These are phyloP conservation scores for Tarsius wallacei DNA, from an alignment of 2,797 vertebrate genomes.

Conservation along the genomic window DNA sequence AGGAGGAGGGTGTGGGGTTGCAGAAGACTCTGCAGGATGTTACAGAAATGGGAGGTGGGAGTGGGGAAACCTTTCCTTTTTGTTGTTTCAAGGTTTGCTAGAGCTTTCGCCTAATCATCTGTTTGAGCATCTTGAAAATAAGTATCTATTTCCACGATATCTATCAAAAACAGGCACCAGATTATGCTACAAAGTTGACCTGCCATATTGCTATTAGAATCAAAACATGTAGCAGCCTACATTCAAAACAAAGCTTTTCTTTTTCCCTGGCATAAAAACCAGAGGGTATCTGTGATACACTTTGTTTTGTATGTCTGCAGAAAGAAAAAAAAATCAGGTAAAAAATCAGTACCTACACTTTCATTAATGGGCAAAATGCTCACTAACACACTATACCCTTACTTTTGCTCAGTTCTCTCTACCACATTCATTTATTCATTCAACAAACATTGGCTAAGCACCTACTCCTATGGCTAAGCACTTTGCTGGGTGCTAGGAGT, in stretches of 20 bases:
- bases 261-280: conserved; percentile 88
- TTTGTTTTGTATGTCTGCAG: conserved; percentile 79
- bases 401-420: background rate
- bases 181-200: conserved; percentile 91
- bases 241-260: conserved; percentile 89
- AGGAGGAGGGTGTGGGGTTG: conserved; percentile 73
- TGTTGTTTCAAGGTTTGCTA: conserved; percentile 90
- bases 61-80: conserved; percentile 86
- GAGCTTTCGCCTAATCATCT: conserved; percentile 91
- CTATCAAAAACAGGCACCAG: conserved; percentile 91
- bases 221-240: conserved; percentile 91
- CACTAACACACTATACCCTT: background rate
- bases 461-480: background rate
- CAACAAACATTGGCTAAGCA: conserved; percentile 22
- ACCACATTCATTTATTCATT: background rate
- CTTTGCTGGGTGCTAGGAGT: background rate
- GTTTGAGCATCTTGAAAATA: conserved; percentile 91
- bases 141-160: conserved; percentile 90
- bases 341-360: conserved; percentile 79
- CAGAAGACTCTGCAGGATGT: conserved; percentile 75
- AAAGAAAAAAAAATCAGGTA: conserved; percentile 80
- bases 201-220: conserved; percentile 92
- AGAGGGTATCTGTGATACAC: conserved; percentile 86
- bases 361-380: conserved; percentile 62
- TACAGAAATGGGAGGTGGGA: background rate